Percentiles rank a stretch among this genome's conserved stretches.
Evolutionary conservation across 2,888 invertebrate genomes (phyloP).

Genomic region (Elysia crispata): DNA sequence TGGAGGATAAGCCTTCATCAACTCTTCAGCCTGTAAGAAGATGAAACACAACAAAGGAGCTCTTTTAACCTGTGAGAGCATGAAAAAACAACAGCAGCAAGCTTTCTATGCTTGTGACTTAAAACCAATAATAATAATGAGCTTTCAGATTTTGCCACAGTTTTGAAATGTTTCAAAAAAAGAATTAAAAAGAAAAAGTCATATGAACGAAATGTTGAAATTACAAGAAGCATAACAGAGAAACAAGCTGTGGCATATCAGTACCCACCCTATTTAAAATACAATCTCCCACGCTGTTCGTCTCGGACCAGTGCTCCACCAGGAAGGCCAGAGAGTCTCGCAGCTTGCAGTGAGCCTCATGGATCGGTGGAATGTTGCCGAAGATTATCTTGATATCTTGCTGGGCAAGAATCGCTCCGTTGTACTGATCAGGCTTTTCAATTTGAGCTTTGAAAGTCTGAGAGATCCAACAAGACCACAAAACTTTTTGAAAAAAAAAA

Average conservation of each 20-base stretch:
- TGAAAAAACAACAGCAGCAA: too few species aligned
- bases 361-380: conserved; percentile 95
- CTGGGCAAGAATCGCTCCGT: conserved; percentile 79
- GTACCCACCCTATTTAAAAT: conserved; percentile 85
- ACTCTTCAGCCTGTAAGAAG: conserved; percentile 83
- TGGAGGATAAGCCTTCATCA: conserved; percentile 96
- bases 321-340: conserved; percentile 81
- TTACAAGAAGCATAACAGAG: background rate
- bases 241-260: background rate
- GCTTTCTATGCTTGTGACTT: too few species aligned
- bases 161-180: background rate
- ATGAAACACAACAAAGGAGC: background rate
- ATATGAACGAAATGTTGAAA: conserved; percentile 9
- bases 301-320: conserved; percentile 91
- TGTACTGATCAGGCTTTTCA: conserved; percentile 90
- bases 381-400: conserved; percentile 97
- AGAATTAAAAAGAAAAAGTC: background rate
- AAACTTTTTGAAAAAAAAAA: too few species aligned
- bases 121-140: background rate
- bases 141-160: too few species aligned
- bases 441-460: conserved; percentile 95
- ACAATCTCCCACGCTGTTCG: conserved; percentile 90
- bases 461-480: too few species aligned
- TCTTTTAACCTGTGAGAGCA: too few species aligned
- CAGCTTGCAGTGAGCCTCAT: conserved; percentile 92